Evolutionary conservation across 2,797 vertebrate genomes (phyloP).

Genomic region (Gambelia wislizenii): DNA sequence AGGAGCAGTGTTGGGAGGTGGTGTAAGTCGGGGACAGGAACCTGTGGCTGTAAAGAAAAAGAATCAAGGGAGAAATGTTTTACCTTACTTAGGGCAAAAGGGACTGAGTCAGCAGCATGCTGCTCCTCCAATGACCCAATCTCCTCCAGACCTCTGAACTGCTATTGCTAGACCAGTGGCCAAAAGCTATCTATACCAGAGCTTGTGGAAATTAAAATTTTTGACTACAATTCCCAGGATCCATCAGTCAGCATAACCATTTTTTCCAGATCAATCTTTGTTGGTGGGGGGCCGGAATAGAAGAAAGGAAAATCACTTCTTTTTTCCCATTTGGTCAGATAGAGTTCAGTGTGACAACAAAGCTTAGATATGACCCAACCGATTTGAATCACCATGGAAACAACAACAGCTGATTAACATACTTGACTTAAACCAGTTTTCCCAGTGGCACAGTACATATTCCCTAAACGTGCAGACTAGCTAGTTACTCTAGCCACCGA

Average conservation of each 20-base stretch:
- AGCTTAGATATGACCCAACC: neutral
- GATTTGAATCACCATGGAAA: neutral
- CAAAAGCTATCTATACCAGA: neutral
- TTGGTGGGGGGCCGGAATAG: too few species aligned
- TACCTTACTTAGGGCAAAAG: neutral
- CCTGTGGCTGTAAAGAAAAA: slow-evolving; percentile 74
- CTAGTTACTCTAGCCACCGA: neutral
- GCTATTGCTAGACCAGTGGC: neutral
- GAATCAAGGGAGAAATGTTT: neutral
- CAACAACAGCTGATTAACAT: neutral
- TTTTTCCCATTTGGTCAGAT: neutral
- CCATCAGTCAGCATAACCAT: too few species aligned
- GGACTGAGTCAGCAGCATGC: neutral
- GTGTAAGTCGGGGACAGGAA: slow-evolving; percentile 81
- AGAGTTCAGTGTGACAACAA: neutral
- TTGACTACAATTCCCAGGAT: neutral
- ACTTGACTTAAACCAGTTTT: neutral
- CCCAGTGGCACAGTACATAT: neutral
- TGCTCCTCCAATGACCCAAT: neutral
- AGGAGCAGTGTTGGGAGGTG: slow-evolving; percentile 80
- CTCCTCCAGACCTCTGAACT: neutral
- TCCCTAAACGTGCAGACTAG: neutral
- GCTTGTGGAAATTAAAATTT: too few species aligned
- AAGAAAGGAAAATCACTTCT: too few species aligned
- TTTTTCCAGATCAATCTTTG: neutral